Base-by-base conservation (phyloP, 1,140 invertebrate species). In the Semibalanus balanoides region DNA sequence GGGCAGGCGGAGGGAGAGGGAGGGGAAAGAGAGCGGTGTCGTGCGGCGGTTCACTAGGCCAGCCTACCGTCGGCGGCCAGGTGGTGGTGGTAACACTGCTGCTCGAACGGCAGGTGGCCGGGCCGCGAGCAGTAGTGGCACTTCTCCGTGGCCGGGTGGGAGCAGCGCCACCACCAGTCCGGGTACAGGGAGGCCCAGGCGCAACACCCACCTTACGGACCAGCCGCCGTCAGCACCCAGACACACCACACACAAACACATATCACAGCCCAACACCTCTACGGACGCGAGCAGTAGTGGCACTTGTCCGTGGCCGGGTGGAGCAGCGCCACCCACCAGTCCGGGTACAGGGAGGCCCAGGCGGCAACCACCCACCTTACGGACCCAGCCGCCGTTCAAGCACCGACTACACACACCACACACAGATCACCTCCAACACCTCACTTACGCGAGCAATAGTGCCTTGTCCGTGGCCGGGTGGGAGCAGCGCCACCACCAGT, bases 391-490 rank as follows among this genome's bases (percentile, higher is more conserved):
- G n/a, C n/a, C n/a, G n/a, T n/a, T n/a, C n/a, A n/a, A n/a, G n/a
- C n/a, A n/a, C n/a, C n/a, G n/a, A n/a, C n/a, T n/a, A n/a, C n/a
- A n/a, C n/a, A n/a, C n/a, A n/a, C n/a, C n/a, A n/a, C n/a, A n/a
- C n/a, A n/a, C n/a, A n/a, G n/a, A n/a, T n/a, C n/a, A n/a, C n/a
- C n/a, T n/a, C n/a, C n/a, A n/a, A n/a, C n/a, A n/a, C n/a, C n/a
- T n/a, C n/a, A n/a, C n/a, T n/a, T n/a, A n/a, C 70, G 70, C 28
- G 70, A 72, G 28, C 70, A 72, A n/a, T 72, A 72, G 70, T 72
- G 70, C 3, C 70, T 11, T 11, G 19, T 72, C 70, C 19, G 70
- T 72, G 70, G 70, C 11, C 3, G 70, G 28, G 70, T 72, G 70
- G 7, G n/a, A 30, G n/a, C 69, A 70, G 69, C 69, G 69, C 69